A percentile compares a stretch with the other conserved stretches of the same genome.
Evolutionary conservation across 2,113 vertebrate genomes (phyloP).

Genomic region (Emydura subglobosa): DNA sequence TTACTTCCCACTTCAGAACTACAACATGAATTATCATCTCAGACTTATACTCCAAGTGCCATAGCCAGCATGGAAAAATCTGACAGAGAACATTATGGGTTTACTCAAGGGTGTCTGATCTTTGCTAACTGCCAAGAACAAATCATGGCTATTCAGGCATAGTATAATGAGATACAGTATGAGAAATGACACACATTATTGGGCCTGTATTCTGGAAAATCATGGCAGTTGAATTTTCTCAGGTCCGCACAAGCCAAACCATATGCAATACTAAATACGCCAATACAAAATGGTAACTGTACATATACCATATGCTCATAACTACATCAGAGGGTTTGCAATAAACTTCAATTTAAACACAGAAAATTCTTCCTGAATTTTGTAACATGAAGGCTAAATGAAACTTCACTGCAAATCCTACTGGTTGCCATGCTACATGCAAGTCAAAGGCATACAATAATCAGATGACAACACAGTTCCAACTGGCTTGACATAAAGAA

Average conservation of each 20-base stretch:
- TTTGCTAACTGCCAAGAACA: constrained; percentile 58
- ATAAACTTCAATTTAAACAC: neutral
- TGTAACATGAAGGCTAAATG: neutral
- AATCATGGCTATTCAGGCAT: constrained; percentile 18
- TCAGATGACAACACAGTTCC: neutral
- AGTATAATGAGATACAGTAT: constrained; percentile 5
- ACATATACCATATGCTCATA: neutral
- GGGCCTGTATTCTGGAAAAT: constrained; percentile 12
- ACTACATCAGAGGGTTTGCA: neutral
- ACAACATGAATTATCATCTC: constrained; percentile 65
- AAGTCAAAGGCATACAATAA: neutral
- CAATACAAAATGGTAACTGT: constrained; percentile 1
- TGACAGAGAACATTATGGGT: constrained; percentile 26
- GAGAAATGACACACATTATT: constrained; percentile 19
- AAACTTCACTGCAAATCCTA: neutral
- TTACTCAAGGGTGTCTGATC: constrained; percentile 60
- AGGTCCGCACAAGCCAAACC: constrained; percentile 2
- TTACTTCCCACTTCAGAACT: constrained; percentile 72
- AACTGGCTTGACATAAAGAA: neutral
- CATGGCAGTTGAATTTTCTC: constrained; percentile 10
- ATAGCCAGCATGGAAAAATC: constrained; percentile 31
- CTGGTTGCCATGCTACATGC: neutral
- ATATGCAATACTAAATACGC: neutral
- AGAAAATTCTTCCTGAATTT: neutral
- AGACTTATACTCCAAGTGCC: constrained; percentile 26